Percentiles rank a stretch among this genome's conserved stretches.
phyloP scores from a whole-genome alignment of 2,797 vertebrate species.

The Capromys pilorides region DNA sequence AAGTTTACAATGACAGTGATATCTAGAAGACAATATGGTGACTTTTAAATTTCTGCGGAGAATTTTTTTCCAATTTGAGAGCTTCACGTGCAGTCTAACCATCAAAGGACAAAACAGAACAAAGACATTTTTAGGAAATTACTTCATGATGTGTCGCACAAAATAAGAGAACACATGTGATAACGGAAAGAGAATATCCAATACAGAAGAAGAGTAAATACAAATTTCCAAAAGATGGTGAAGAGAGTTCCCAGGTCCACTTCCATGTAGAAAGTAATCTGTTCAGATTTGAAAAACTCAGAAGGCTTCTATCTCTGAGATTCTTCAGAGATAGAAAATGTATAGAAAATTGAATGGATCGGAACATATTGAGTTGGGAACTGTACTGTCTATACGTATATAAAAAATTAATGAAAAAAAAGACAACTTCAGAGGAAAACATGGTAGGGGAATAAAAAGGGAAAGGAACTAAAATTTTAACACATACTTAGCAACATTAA shows the following conservation, averaged over 20 bases:
- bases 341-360: background rate
- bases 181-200: background rate
- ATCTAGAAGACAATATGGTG: background rate
- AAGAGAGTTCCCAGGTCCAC: background rate
- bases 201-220: background rate
- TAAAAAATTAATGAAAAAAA: background rate
- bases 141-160: background rate
- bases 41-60: background rate
- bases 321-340: constrained; percentile 15
- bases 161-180: background rate
- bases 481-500: background rate
- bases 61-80: constrained; percentile 55
- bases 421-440: background rate
- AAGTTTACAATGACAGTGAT: background rate
- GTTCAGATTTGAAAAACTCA: background rate
- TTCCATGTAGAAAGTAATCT: background rate
- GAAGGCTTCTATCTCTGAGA: background rate
- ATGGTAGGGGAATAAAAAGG: background rate
- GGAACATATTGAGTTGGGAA: background rate
- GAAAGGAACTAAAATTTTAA: constrained; percentile 44
- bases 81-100: background rate
- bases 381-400: background rate
- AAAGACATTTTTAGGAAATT: constrained; percentile 43
- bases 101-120: background rate
- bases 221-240: background rate